Evolutionary conservation across 2,113 vertebrate species (phyloP).

Genomic region (Malurus elegans): DNA sequence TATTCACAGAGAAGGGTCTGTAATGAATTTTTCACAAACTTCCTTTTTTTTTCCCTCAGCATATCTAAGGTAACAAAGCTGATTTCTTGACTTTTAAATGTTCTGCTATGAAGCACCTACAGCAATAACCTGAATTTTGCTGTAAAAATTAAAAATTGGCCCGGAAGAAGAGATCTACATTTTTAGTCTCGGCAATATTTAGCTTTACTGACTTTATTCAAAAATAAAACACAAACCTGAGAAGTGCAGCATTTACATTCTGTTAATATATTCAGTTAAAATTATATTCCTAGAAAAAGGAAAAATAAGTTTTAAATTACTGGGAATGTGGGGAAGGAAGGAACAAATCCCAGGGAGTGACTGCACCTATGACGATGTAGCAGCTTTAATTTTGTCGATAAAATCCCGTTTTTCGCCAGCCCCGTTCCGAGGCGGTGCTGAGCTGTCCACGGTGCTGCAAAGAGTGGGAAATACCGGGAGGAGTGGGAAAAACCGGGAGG

Average conservation of each 20-base stretch:
- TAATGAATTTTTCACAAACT: background rate
- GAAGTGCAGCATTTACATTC: background rate
- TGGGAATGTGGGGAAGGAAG: background rate
- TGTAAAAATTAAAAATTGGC: background rate
- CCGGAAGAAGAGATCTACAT: background rate
- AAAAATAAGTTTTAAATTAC: background rate
- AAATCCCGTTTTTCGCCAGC: rapidly evolving
- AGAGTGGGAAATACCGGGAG: rapidly evolving
- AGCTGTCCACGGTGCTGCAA: background rate
- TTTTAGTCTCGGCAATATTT: background rate
- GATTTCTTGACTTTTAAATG: background rate
- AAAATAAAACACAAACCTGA: background rate
- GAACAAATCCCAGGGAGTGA: background rate
- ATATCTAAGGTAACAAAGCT: background rate
- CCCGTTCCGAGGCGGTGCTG: background rate
- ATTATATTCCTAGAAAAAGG: background rate
- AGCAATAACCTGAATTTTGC: background rate
- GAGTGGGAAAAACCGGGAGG: rapidly evolving
- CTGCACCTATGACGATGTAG: rapidly evolving
- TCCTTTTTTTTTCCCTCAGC: background rate
- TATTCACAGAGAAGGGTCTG: background rate
- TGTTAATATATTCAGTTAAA: background rate
- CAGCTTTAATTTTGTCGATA: background rate
- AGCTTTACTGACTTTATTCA: background rate
- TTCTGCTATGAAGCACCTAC: background rate